Evolutionary conservation across 2,113 vertebrate species (phyloP).

Genomic region (Phyllostomus discolor): DNA sequence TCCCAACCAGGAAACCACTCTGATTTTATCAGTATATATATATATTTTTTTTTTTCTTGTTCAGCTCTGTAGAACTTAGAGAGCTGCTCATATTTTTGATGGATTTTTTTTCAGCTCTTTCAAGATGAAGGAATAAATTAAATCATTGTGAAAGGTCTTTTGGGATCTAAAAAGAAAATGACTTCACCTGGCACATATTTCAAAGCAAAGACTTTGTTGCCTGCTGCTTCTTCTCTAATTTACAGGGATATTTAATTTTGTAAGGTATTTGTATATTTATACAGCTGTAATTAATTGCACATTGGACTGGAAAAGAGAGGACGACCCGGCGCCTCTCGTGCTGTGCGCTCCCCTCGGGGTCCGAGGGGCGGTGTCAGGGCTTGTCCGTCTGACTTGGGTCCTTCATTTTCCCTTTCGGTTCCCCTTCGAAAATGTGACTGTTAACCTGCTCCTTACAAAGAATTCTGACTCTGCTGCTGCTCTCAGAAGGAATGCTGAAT

Average conservation of each 20-base stretch:
- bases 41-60: neutral
- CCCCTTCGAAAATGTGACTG: slow-evolving; percentile 54
- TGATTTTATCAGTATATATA: neutral
- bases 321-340: neutral
- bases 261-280: slow-evolving; percentile 87
- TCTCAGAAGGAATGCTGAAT: slow-evolving; percentile 76
- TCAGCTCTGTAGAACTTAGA: neutral
- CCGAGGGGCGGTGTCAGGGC: neutral
- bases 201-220: slow-evolving; percentile 88
- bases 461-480: slow-evolving; percentile 61
- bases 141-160: neutral
- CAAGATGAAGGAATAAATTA: neutral
- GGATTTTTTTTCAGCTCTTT: neutral
- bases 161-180: neutral
- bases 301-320: slow-evolving; percentile 72
- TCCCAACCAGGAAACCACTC: neutral
- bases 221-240: slow-evolving; percentile 83
- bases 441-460: slow-evolving; percentile 62
- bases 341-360: neutral
- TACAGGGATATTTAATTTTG: slow-evolving; percentile 82
- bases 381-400: neutral
- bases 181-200: slow-evolving; percentile 51
- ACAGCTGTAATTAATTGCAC: slow-evolving; percentile 92
- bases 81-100: neutral
- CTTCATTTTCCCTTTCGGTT: neutral